A percentile compares a stretch with the other conserved stretches of the same genome.
phyloP scores from a whole-genome alignment of 1,140 invertebrate species.

The Aplysia californica region DNA sequence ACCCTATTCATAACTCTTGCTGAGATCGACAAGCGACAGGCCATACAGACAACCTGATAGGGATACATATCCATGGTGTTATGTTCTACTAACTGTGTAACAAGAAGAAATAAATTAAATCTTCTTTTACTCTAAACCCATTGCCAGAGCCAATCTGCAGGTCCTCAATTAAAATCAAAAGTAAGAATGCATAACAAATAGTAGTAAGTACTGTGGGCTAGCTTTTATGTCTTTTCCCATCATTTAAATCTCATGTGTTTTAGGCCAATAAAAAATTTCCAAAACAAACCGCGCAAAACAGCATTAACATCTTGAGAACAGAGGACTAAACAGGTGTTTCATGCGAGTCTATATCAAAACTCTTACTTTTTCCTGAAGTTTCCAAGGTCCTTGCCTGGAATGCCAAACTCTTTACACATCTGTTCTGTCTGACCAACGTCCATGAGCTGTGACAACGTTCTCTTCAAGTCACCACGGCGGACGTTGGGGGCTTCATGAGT shows the following conservation, averaged over 20 bases:
- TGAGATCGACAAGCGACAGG: no score
- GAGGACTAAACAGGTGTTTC: background rate
- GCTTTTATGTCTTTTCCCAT: background rate
- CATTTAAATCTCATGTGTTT: background rate
- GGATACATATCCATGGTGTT: no score
- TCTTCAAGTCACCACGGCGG: background rate
- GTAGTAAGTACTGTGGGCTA: background rate
- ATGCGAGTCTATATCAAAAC: background rate
- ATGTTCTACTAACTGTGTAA: no score
- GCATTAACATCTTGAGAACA: background rate
- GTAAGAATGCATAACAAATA: no score
- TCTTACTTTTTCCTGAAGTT: conserved; percentile 22
- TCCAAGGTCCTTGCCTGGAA: conserved; percentile 14
- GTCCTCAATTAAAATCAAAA: no score
- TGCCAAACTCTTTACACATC: conserved; percentile 13
- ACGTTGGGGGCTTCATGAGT: no score
- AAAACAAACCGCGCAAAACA: background rate
- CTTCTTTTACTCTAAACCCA: no score
- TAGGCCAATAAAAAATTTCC: background rate
- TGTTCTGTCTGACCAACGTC: background rate
- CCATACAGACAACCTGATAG: no score
- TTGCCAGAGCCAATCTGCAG: no score
- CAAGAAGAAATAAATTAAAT: no score
- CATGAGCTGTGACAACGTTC: background rate
- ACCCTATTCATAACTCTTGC: no score